These are phyloP conservation scores for Artemia franciscana DNA, from an alignment of 1,140 invertebrate species.

Conservation along the genomic window DNA sequence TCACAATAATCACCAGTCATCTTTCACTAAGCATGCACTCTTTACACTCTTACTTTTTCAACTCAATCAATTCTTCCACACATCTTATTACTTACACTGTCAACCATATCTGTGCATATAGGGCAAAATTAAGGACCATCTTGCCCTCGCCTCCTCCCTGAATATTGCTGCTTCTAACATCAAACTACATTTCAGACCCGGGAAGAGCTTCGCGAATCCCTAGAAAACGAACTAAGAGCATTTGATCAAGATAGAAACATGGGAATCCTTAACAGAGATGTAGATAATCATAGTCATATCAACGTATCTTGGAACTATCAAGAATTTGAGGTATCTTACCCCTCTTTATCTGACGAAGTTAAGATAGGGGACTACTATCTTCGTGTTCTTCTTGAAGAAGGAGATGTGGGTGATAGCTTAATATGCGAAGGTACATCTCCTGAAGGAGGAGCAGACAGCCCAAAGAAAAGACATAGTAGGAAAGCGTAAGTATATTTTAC, in stretches of 20 bases:
- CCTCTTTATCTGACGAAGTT: conserved; percentile 81
- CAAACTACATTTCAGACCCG: conserved; percentile 40
- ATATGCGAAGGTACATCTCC: not conserved
- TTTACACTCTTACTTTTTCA: no score
- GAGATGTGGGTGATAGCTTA: conserved; percentile 40
- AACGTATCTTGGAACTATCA: conserved; percentile 83
- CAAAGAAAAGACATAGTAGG: conserved; percentile 30
- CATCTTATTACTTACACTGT: no score
- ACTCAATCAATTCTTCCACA: no score
- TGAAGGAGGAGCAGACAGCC: conserved; percentile 21
- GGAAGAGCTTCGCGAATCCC: conserved; percentile 71
- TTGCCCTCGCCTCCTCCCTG: no score
- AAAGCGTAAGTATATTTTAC: conserved; percentile 40
- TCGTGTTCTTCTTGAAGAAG: conserved; percentile 72
- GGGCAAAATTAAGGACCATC: no score
- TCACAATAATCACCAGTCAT: no score
- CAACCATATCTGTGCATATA: no score
- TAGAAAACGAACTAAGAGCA: conserved; percentile 79
- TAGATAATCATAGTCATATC: conserved; percentile 30
- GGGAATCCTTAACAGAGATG: conserved; percentile 21
- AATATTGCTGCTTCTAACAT: no score
- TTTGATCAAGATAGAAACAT: conserved; percentile 78
- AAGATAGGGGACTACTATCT: conserved; percentile 98
- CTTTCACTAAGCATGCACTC: no score
- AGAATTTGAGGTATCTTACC: conserved; percentile 85